Base-by-base conservation (phyloP, 2,888 invertebrate species). In the Alcis repandata region DNA sequence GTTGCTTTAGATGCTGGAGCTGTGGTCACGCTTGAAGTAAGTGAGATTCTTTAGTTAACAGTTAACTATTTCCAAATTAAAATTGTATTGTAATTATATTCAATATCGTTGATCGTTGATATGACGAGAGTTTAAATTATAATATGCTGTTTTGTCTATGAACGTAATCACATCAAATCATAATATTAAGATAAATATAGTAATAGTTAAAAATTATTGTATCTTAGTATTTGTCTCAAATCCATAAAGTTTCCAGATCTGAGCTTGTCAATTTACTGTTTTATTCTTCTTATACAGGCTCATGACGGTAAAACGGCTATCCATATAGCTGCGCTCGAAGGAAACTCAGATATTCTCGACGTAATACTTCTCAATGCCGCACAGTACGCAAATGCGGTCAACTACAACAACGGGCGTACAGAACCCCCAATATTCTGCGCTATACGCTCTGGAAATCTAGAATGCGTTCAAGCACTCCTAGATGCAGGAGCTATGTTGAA, bases 1-100 rank as follows among this genome's bases (percentile, higher is more conserved):
- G 77, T 93, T 3, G 85, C 94, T 36, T 72, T 94, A 27, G 89
- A 91, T 71, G 86, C 89, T n/a, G 89, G 90, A 4, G 91, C 93
- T 40, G 86, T 90, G 72, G 82, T 93, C n/a, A 84, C 80, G n/a
- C 73, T 85, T 46, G 72, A 70, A 71, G 79, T 79, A 64, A 33
- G 33, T n/a, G n/a, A 33, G 11, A 32, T 17, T 17, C 6, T 27
- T 27, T 27, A 27, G 6, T 27, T 27, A 27, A 27, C 3, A 27
- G 3, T 27, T 27, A 2, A 27, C n/a, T 27, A 27, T 4, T 27
- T 27, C 2, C 27, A 27, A 27, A 27, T 27, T 27, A 27, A 27
- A 27, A 27, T 4, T 6, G 3, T 27, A 27, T 6, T 27, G 27
- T 27, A 27, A 27, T 27, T 27, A 6, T 27, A 6, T 27, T 27